Evolutionary conservation across 2,888 invertebrate species (phyloP).

Genomic region (Theretra japonica): DNA sequence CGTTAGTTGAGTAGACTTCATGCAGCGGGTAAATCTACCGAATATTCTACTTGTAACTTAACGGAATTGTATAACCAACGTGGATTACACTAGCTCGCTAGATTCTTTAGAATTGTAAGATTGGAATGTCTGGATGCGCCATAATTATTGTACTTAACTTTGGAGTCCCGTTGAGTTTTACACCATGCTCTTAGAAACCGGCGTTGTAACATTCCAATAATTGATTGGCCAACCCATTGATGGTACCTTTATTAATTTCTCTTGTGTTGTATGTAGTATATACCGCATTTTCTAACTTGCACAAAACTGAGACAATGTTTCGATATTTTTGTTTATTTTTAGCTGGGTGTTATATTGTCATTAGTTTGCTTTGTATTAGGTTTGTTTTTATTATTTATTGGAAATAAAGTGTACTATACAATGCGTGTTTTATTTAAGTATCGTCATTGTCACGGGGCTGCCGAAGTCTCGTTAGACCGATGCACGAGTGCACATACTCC

Average conservation of each 20-base stretch:
- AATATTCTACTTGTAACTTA: no score
- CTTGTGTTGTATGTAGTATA: background rate
- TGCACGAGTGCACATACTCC: background rate
- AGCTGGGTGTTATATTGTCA: slow-evolving; percentile 8
- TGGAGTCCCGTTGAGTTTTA: background rate
- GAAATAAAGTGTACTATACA: slow-evolving; percentile 46
- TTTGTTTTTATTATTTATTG: slow-evolving; percentile 40
- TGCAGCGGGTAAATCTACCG: no score
- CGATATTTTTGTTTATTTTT: slow-evolving; percentile 8
- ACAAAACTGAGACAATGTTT: slow-evolving; percentile 9
- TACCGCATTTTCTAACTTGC: slow-evolving; percentile 15
- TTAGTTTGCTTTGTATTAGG: slow-evolving; percentile 37
- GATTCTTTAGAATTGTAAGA: no score
- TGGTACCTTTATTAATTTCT: background rate
- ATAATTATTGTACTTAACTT: background rate
- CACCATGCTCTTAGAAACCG: background rate
- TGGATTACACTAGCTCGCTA: no score
- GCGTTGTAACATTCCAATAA: background rate
- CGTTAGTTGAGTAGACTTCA: no score
- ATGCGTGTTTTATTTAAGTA: slow-evolving; percentile 31
- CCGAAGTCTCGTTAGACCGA: background rate
- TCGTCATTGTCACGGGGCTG: background rate
- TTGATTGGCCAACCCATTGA: background rate
- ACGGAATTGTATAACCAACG: no score
- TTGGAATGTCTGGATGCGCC: no score